Conservation (phyloP, 2,113 vertebrate genomes). For the Ifrita kowaldi region DNA sequence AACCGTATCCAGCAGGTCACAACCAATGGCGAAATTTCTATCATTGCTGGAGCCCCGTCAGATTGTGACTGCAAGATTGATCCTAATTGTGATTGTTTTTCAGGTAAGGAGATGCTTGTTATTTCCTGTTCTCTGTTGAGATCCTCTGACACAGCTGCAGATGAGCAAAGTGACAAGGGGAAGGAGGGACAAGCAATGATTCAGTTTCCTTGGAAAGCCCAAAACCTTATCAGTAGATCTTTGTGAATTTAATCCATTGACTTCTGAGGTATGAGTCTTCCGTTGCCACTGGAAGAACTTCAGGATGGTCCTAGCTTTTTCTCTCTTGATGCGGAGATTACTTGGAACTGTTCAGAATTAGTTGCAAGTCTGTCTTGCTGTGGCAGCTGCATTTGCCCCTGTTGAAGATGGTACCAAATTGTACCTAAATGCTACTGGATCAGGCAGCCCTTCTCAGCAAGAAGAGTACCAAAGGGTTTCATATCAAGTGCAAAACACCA, state of each 20-base stretch:
- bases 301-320: not conserved
- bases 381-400: not conserved
- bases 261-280: not conserved
- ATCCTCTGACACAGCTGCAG: not conserved
- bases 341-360: not conserved
- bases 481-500: not conserved
- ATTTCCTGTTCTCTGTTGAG: not conserved
- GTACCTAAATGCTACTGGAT: not conserved
- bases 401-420: not conserved
- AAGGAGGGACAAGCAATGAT: not conserved
- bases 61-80: slow-evolving; percentile 99
- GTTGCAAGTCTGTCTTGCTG: not conserved
- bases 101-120: slow-evolving; percentile 74
- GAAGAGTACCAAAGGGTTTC: not conserved
- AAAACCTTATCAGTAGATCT: not conserved
- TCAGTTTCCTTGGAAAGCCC: not conserved
- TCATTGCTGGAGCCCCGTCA: slow-evolving; percentile 88
- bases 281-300: not conserved
- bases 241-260: not conserved
- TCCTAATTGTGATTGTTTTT: slow-evolving; percentile 97
- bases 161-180: not conserved
- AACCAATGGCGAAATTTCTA: slow-evolving; percentile 91
- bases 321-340: not conserved
- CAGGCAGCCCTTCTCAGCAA: not conserved
- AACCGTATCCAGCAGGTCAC: slow-evolving; percentile 97